Base-by-base conservation (phyloP, 2,888 invertebrate species). In the Orchestes rusci region DNA sequence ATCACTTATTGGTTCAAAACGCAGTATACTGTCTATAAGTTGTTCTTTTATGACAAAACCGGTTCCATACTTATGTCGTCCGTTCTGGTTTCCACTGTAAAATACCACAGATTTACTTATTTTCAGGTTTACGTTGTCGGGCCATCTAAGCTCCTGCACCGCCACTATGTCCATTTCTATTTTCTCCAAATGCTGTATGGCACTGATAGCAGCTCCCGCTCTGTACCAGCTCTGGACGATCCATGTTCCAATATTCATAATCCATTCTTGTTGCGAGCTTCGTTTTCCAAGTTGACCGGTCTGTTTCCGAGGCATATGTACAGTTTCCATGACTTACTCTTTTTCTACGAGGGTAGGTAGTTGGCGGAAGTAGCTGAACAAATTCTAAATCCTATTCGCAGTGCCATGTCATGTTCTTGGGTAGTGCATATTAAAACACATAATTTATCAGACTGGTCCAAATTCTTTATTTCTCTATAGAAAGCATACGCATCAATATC, bases 81-180 rank as follows among this genome's bases (percentile, higher is more conserved):
- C 36, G n/a, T 45, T 8, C 7, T 36, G 13, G 23, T 44, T 48
- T 19, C 40, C 41, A 20, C 45, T 48, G 36, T 28, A 48, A 5
- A 44, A 48, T 7, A 43, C 19, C 7, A 39, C 31, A 5, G 44
- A 44, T 28, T 48, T 44, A n/a, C 48, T 33, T 4, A 48, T 28
- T 29, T 17, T 48, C 19, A 33, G 5, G 13, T 27, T 48, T 44
- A 43, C 36, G 7, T 12, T 29, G 5, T 27, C 43, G 4, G 43
- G 39, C 43, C 48, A 48, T 29, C 46, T 43, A 10, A 42, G 31
- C 35, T 45, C 40, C 23, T 45, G 45, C 3, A 41, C 30, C 7
- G 40, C 35, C 29, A 35, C 38, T 15, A 44, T 42, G 27, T 46
- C 37, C 42, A 46, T 41, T 29, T 20, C 23, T 16, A 33, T n/a